Base-by-base conservation (phyloP, 2,888 invertebrate genomes). In the Pseudanteris insignis region DNA sequence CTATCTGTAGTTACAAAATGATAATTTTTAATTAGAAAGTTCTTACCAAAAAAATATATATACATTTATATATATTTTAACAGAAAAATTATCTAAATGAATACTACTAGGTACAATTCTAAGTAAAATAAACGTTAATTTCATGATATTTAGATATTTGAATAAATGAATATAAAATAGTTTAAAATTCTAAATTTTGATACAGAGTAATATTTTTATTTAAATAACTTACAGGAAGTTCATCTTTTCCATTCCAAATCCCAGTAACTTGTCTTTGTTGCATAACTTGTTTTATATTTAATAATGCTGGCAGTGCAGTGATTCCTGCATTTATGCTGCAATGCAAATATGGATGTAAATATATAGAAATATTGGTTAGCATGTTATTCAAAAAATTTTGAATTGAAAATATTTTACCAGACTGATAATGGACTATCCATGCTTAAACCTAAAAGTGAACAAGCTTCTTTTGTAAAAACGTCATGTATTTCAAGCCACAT, bases 231-330 rank as follows among this genome's bases (percentile, higher is more conserved):
- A 95, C 92, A 2, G 99, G 99, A 74, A 99, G 84, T 83, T 99
- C 98, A 79, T 98, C 97, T 75, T 89, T 89, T 74, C 92, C 92
- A 71, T 89, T 92, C 96, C 97, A 97, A 70, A 97, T 94, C 44
- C 92, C 92, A 41, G 92, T 87, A 33, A 96, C 96, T 81, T 92
- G 91, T 67, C 92, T 83, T 54, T 92, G 90, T 79, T 89, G 87
- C 92, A 94, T 93, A 1, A 92, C 91, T 83, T 93, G 92, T 75
- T 92, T 91, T 66, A 98, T 94, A 81, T 95, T 96, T 59, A 97
- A 85, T 58, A 99, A 84, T 29, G 96, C 95, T 10, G 98, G 98
- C 70, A 99, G 83, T 34, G 97, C 96, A 21, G 89, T 89, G 73
- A 94, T 93, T 34, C 98, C 98, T 14, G 96, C 95, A 76, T 92